Base-by-base conservation (phyloP, 1,140 invertebrate genomes). In the Dendrolimus punctatus region DNA sequence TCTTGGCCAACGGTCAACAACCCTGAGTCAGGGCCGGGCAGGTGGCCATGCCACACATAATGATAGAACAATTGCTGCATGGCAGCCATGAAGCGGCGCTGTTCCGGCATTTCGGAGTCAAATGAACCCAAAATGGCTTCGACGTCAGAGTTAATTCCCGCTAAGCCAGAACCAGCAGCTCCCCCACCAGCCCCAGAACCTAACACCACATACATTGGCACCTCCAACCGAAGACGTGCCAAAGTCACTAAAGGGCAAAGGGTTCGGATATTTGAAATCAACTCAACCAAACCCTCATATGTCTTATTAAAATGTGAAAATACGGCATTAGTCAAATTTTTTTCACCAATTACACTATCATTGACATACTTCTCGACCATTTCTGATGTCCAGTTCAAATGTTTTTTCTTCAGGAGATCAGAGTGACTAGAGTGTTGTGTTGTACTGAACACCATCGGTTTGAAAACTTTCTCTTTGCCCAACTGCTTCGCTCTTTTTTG, bases 21-120 rank as follows among this genome's bases (percentile, higher is more conserved):
- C 5, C 88, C 80, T 5, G 78, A 64, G 43, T 91, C 88, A 2
- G 83, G 86, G 2, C 90, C 88, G 5, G 90, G 76, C 23, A 94
- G 79, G 46, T 90, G 89, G 6, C 92, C 93, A 56, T 93, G 90
- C 85, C 91, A 91, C 0, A 95, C 93, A 62, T 91, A 96, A 59
- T 93, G 90, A 68, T 95, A 95, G 73, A 96, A 96, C 1, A 95
- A 73, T 51, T 93, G 91, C 68, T 95, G 94, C 87, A 96, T 94
- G 4, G 94, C 92, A 2, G 91, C 90, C 40, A 94, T 90, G 59
- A 93, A 95, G 36, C 92, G 86, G 47, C 91, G 89, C 66, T 95
- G 92, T 62, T 92, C 92, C 0, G 91, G 90, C 9, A 90, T 91
- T 51, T 90, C 90, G 0, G 92, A 89, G 48, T 92, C 90, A 56